Evolutionary conservation across 2,888 invertebrate genomes (phyloP).

Genomic region (Serrognathus titanus): DNA sequence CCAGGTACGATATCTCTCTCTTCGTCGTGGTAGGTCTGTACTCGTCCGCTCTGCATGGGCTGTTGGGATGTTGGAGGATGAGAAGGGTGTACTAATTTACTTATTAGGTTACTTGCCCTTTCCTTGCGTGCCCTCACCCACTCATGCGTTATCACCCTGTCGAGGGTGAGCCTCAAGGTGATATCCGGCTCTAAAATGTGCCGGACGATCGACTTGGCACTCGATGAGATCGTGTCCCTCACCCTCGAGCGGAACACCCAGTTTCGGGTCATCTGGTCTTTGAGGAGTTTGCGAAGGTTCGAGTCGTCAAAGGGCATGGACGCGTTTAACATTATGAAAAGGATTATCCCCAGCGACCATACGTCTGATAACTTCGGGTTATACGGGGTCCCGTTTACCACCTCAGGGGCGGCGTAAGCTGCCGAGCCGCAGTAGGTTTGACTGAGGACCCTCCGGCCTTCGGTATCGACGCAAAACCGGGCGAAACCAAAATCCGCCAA

Average conservation of each 20-base stretch:
- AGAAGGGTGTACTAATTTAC: constrained; percentile 61
- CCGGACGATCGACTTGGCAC: constrained; percentile 74
- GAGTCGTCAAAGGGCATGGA: constrained; percentile 93
- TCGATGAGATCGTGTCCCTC: constrained; percentile 63
- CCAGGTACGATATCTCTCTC: constrained; percentile 39
- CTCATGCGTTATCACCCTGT: constrained; percentile 70
- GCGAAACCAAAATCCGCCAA: constrained; percentile 94
- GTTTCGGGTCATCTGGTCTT: constrained; percentile 77
- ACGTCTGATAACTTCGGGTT: constrained; percentile 87
- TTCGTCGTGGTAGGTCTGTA: constrained; percentile 30
- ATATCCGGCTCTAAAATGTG: constrained; percentile 84
- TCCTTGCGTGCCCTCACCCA: constrained; percentile 69
- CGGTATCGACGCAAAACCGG: constrained; percentile 70
- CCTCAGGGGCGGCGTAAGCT: constrained; percentile 94
- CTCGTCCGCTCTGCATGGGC: constrained; percentile 16
- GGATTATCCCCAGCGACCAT: constrained; percentile 88
- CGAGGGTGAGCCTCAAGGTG: constrained; percentile 69
- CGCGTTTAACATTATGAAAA: constrained; percentile 91
- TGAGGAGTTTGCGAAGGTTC: constrained; percentile 75
- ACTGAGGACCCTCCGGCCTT: constrained; percentile 74
- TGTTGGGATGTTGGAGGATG: constrained; percentile 42
- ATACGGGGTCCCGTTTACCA: constrained; percentile 80
- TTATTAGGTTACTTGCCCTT: constrained; percentile 56
- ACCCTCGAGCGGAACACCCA: constrained; percentile 73
- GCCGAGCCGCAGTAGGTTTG: constrained; percentile 95